These are phyloP conservation scores for Alethe castanea DNA, from an alignment of 2,113 vertebrate species.

Conservation along the genomic window DNA sequence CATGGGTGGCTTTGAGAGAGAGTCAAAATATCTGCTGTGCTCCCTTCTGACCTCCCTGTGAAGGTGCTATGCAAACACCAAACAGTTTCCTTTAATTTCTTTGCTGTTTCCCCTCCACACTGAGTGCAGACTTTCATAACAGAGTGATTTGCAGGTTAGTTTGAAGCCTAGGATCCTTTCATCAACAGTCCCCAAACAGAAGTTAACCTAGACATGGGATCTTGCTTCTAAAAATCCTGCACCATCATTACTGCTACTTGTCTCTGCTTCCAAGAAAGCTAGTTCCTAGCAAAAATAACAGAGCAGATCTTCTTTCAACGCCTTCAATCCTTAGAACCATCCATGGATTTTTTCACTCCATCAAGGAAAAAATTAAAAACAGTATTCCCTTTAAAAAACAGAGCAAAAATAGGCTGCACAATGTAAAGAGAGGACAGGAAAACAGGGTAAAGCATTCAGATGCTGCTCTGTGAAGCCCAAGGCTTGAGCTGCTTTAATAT, in stretches of 20 bases:
- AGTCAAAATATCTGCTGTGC: background rate
- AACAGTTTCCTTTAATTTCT: background rate
- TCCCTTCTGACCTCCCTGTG: background rate
- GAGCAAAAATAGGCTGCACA: background rate
- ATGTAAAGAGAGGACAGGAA: background rate
- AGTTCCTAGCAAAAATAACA: background rate
- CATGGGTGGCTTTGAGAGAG: background rate
- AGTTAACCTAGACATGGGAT: background rate
- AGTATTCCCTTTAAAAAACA: background rate
- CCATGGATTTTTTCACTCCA: background rate
- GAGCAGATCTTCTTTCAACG: background rate
- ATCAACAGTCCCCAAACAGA: background rate
- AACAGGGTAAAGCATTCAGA: background rate
- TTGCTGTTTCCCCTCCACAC: background rate
- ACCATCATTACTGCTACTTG: background rate
- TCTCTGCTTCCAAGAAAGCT: background rate
- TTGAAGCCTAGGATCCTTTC: background rate
- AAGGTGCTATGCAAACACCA: background rate
- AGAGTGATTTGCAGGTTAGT: background rate
- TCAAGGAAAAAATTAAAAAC: background rate
- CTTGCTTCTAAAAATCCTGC: background rate
- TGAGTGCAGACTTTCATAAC: background rate
- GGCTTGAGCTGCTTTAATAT: background rate
- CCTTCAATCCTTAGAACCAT: background rate
- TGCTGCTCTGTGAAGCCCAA: background rate